These are phyloP conservation scores for Eclectus roratus DNA, from an alignment of 2,113 vertebrate genomes.

Conservation along the genomic window DNA sequence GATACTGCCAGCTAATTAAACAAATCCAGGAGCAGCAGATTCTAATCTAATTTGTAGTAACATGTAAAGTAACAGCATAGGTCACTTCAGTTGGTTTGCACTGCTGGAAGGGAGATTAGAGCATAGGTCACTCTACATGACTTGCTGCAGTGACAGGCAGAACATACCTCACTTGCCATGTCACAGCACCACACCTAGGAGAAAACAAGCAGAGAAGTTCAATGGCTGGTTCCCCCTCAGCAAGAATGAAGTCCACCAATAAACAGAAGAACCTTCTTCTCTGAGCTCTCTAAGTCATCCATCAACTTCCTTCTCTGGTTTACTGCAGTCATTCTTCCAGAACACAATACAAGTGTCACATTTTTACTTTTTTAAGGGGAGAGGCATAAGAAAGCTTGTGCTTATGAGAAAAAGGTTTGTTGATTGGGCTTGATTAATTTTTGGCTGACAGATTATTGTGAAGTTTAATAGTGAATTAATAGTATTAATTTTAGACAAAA, in stretches of 20 bases:
- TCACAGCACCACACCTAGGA: background rate
- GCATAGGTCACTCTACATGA: background rate
- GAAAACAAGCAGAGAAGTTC: background rate
- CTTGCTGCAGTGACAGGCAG: background rate
- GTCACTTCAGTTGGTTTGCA: background rate
- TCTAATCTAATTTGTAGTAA: background rate
- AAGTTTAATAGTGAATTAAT: background rate
- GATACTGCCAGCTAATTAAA: background rate
- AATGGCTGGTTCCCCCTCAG: background rate
- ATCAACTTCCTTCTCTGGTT: background rate
- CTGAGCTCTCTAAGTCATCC: background rate
- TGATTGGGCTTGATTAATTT: background rate
- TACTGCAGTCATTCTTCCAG: background rate
- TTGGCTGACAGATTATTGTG: background rate
- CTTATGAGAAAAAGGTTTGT: background rate
- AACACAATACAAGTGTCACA: accelerated
- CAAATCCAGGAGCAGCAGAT: background rate
- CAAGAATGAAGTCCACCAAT: background rate
- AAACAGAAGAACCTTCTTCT: background rate
- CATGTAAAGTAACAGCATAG: background rate
- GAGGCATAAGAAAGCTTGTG: background rate
- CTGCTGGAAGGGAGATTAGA: background rate
- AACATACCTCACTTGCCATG: background rate
- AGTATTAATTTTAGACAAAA: background rate
- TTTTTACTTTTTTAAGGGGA: background rate